Percentiles rank a stretch among this genome's conserved stretches.
phyloP scores from a whole-genome alignment of 2,888 invertebrate genomes.

The Nemurella pictetii region DNA sequence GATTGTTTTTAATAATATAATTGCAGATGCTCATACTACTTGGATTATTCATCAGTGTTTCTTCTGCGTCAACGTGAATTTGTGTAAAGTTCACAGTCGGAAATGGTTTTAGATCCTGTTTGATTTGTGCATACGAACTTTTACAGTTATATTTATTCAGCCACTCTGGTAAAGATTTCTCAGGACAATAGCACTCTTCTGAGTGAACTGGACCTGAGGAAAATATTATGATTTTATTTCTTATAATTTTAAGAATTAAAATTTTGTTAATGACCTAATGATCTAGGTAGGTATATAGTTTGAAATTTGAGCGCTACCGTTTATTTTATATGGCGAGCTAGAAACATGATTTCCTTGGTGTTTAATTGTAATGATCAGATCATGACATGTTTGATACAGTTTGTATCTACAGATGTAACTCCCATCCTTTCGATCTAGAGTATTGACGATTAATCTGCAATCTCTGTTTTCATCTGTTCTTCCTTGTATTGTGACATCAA shows the following conservation, averaged over 20 bases:
- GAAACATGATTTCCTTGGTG: conserved; percentile 65
- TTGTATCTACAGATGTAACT: conserved; percentile 82
- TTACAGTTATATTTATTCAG: conserved; percentile 67
- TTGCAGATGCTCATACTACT: conserved; percentile 87
- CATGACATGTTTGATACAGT: conserved; percentile 72
- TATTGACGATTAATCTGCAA: conserved; percentile 75
- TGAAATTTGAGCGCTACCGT: conserved; percentile 55
- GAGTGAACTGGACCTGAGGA: conserved; percentile 68
- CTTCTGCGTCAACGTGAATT: conserved; percentile 64
- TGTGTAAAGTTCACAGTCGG: conserved; percentile 69
- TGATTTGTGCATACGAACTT: conserved; percentile 67
- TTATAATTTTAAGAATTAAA: not conserved
- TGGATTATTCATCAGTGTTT: conserved; percentile 72
- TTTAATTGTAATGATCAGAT: conserved; percentile 69
- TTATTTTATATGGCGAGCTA: conserved; percentile 64
- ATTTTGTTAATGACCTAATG: not conserved
- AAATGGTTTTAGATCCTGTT: conserved; percentile 71
- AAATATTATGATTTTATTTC: not conserved
- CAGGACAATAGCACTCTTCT: conserved; percentile 85
- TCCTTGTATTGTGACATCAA: conserved; percentile 58
- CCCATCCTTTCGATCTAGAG: conserved; percentile 81
- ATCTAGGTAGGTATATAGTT: not conserved
- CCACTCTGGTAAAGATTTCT: conserved; percentile 65
- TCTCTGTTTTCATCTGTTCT: conserved; percentile 57
- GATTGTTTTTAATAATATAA: conserved; percentile 81